Evolutionary conservation across 2,888 invertebrate genomes (phyloP).

Genomic region (Tinea trinotella): DNA sequence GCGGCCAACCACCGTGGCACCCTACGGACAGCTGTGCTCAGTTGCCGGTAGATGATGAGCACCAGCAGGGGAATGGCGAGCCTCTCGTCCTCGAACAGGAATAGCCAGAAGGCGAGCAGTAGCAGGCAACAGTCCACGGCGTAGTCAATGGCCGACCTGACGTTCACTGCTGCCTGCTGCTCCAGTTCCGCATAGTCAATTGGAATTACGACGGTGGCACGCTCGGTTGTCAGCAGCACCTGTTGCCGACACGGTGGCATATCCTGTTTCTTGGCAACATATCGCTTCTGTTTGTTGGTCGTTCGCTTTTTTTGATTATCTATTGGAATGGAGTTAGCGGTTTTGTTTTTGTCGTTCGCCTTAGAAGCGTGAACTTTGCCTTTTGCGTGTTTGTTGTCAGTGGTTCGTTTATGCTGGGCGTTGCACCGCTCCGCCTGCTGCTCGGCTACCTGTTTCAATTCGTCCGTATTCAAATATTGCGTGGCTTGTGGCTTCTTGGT

Average conservation of each 20-base stretch:
- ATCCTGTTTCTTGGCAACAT: not conserved
- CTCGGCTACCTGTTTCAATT: conserved; percentile 73
- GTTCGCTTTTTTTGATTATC: conserved; percentile 26
- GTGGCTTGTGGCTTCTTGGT: conserved; percentile 60
- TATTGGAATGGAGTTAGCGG: conserved; percentile 22
- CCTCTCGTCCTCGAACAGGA: conserved; percentile 84
- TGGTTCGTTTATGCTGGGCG: not conserved
- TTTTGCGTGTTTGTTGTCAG: conserved; percentile 31
- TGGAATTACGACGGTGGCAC: conserved; percentile 61
- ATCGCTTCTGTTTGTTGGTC: conserved; percentile 14
- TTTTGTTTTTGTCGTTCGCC: conserved; percentile 23
- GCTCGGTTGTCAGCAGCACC: conserved; percentile 50
- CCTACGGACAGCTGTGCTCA: conserved; percentile 74
- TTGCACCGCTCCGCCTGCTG: conserved; percentile 41
- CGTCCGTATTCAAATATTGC: conserved; percentile 75
- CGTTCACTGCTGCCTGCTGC: conserved; percentile 76
- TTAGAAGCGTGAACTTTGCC: conserved; percentile 32
- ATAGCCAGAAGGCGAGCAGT: conserved; percentile 84
- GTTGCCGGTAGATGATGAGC: conserved; percentile 82
- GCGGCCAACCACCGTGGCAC: conserved; percentile 71
- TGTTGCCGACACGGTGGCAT: conserved; percentile 24
- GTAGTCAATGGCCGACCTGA: conserved; percentile 79
- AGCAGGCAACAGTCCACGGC: conserved; percentile 82
- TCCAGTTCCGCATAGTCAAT: conserved; percentile 70
- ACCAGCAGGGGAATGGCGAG: conserved; percentile 85